Conservation (phyloP, 2,797 vertebrate genomes). For the Pristis pectinata region DNA sequence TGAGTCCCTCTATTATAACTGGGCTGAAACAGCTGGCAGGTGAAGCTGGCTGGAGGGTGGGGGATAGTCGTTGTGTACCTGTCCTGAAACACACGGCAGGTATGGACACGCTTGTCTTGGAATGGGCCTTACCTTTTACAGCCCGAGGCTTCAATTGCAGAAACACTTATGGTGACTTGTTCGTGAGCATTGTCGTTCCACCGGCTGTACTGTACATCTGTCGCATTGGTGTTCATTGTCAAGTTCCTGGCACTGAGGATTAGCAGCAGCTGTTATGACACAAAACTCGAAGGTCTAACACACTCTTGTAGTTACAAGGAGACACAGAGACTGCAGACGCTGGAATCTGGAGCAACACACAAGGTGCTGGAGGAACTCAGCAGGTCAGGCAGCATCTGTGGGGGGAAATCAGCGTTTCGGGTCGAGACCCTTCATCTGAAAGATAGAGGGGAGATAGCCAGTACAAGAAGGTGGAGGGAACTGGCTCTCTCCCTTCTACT, state of each 20-base stretch:
- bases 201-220: conserved; percentile 58
- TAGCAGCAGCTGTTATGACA: not conserved
- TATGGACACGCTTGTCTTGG: no score
- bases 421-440: no score
- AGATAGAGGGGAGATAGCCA: no score
- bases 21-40: not conserved
- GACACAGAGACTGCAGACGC: no score
- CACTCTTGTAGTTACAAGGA: no score
- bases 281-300: not conserved
- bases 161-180: conserved; percentile 58
- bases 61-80: not conserved
- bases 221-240: conserved; percentile 52
- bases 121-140: conserved; percentile 52
- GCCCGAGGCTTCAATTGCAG: conserved; percentile 45
- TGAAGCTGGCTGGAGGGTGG: no score
- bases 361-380: no score
- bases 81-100: not conserved
- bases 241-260: not conserved
- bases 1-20: not conserved
- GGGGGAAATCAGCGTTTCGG: no score
- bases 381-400: no score
- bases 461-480: no score
- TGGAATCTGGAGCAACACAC: no score
- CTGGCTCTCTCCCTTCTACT: no score
- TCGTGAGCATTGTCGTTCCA: conserved; percentile 59